Base-by-base conservation (phyloP, 2,113 vertebrate genomes). In the Gopherus evgoodei region DNA sequence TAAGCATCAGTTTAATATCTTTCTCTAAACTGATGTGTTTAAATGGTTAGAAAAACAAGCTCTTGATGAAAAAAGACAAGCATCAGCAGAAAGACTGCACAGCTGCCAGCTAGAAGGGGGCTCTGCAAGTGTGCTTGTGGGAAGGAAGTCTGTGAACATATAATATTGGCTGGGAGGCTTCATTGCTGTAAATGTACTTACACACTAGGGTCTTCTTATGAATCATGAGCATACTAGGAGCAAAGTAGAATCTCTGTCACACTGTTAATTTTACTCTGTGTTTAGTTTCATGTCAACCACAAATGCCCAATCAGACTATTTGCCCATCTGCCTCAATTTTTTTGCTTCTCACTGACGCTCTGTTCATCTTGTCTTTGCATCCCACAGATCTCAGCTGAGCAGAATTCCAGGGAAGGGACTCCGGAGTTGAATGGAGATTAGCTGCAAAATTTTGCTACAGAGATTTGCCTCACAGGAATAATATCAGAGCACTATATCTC, bases 401-500 rank as follows among this genome's bases (percentile, higher is more conserved):
- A 4, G 27, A 90, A 56, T 50, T 62, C 27, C 47, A 89, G 47
- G 75, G 27, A 78, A 27, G 13, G 25, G 24, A 29, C 24, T 27
- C 25, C 29, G 44, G 11, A 91, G 88, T 83, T 96, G 94, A 53
- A 79, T 89, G 82, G 91, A 87, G 35, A 95, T 88, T 93, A 91
- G 50, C 50, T 47, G 24, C 27, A 93, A 57, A 94, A 92, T 92
- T 84, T 83, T 78, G 90, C 90, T 19, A 1, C 2, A 25, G 84
- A 93, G 86, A 91, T 89, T 95, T 96, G 94, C 0, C 29, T 59
- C 89, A 75, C 90, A 93, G 90, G 96, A 97, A 97, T 94, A 97
- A 95, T 93, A 85, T 56, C 81, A 96, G 90, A 84, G 47, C 12
- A 93, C 72, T 95, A 76, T 97, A 88, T 82, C 95, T 57, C 89